These are phyloP conservation scores for Calliscelio sp. DNA, from an alignment of 2,888 invertebrate genomes.

Conservation along the genomic window DNA sequence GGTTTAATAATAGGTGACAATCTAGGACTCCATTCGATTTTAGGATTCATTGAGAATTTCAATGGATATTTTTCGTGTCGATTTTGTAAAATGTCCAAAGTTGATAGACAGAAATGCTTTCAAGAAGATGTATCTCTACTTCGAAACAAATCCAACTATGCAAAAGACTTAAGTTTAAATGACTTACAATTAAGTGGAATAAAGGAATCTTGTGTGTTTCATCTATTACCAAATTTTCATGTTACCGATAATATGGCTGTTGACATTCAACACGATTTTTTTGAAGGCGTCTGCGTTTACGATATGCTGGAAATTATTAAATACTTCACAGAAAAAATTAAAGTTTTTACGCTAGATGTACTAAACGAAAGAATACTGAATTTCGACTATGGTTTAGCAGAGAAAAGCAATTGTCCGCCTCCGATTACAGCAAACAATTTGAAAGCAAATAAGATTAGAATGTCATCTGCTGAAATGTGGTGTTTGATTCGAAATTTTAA, in stretches of 20 bases:
- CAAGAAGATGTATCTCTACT: background rate
- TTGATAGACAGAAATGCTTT: background rate
- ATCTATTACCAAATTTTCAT: constrained; percentile 28
- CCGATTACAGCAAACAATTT: constrained; percentile 36
- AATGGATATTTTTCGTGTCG: constrained; percentile 61
- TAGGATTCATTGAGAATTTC: constrained; percentile 64
- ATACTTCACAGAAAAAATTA: constrained; percentile 35
- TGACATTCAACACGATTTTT: constrained; percentile 52
- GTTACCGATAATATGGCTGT: constrained; percentile 42
- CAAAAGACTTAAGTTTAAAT: constrained; percentile 15
- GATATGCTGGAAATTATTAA: constrained; percentile 59
- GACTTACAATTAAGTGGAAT: constrained; percentile 31
- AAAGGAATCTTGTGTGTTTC: constrained; percentile 41
- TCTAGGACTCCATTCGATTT: constrained; percentile 19
- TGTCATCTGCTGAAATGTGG: constrained; percentile 70
- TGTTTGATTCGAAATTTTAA: constrained; percentile 65
- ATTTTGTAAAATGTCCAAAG: constrained; percentile 63
- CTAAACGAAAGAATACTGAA: constrained; percentile 56
- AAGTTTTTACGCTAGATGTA: constrained; percentile 51
- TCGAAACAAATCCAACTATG: constrained; percentile 25
- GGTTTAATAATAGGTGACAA: constrained; percentile 34
- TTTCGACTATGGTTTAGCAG: constrained; percentile 33
- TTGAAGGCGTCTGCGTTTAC: constrained; percentile 56
- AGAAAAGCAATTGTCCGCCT: constrained; percentile 44
- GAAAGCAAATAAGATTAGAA: constrained; percentile 50